Base-by-base conservation (phyloP, 2,797 vertebrate genomes). In the Cyprinella venusta region DNA sequence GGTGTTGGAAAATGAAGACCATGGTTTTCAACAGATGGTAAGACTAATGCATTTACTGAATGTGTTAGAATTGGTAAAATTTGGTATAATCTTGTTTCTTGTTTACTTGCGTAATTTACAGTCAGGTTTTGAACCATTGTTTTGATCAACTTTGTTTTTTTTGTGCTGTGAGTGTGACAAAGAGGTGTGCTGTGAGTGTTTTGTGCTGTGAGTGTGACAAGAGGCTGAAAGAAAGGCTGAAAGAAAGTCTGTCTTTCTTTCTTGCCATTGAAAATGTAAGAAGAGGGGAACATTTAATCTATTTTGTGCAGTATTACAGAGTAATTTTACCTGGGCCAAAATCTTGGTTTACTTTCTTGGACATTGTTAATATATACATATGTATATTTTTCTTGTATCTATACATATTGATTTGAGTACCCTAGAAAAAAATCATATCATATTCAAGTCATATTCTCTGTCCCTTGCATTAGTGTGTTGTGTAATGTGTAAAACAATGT, bases 1-100 rank as follows among this genome's bases (percentile, higher is more conserved):
- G 45, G 91, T 95, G 79, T 33, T 93, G 80, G 92, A 84, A 68
- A 91, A 91, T 2, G 85, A 86, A 18, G 84, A 88, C 18, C 90
- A 93, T 48, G 92, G 93, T 16, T 93, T 94, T 89, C 89, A 86
- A 71, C 91, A 95, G 86, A 91, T 95, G 93, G 95, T 95, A 50
- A 90, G 91, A 85, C 54, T n/a, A n/a, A n/a, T n/a, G n/a, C n/a
- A n/a, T n/a, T n/a, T n/a, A n/a, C n/a, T n/a, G n/a, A n/a, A n/a
- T n/a, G n/a, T n/a, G n/a, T n/a, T n/a, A n/a, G n/a, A n/a, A n/a
- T n/a, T n/a, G n/a, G n/a, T n/a, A n/a, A n/a, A n/a, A n/a, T n/a
- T n/a, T n/a, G 6, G 63, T 19, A 15, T 61, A 26, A 61, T 61
- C 59, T 26, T 6, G 24, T 63, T 63, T 61, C 59, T 26, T 6